Base-by-base conservation (phyloP, 2,888 invertebrate genomes). In the Polydrusus pterygomalis region DNA sequence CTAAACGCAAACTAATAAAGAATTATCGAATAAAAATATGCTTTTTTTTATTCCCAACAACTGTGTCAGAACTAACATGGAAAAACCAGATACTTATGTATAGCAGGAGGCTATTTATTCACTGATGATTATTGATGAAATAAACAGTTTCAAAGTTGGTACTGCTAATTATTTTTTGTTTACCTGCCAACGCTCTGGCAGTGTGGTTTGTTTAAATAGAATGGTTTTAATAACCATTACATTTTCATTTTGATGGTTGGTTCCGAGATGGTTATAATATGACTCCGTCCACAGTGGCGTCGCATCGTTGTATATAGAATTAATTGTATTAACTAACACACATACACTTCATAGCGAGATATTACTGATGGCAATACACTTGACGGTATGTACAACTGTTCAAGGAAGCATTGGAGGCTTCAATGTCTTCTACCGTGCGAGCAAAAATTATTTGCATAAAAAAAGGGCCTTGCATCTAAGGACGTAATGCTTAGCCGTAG, bases 1-100 rank as follows among this genome's bases (percentile, higher is more conserved):
- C 70, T 70, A 58, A 62, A 70, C 30, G 40, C 38, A 63, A 70
- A 63, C 45, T 45, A 49, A 51, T 70, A 63, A 70, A 56, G 54
- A 40, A 63, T 62, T 70, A 63, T 54, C 49, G 18, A 38, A 62
- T 30, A 30, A 54, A 54, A 54, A 38, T 49, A 60, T 13, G 15
- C 20, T 49, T 70, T 70, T 56, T 56, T 70, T 60, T 25, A 40
- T 30, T 40, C 65, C 30, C 30, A 30, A 30, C 30, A 49, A 30
- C 47, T 18, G 13, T 49, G 45, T 60, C 40, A 34, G 20, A 69
- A 47, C 60, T 9, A 60, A 43, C 49, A 11, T 49, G 70, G 70
- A 51, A 70, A 70, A 70, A 70, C 70, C 70, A 62, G 49, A 51
- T 43, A 11, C 13, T 34, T 68, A 54, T n/a, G n/a, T 34, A 7